These are phyloP conservation scores for Gulo gulo DNA, from an alignment of 2,113 vertebrate species.

Conservation along the genomic window DNA sequence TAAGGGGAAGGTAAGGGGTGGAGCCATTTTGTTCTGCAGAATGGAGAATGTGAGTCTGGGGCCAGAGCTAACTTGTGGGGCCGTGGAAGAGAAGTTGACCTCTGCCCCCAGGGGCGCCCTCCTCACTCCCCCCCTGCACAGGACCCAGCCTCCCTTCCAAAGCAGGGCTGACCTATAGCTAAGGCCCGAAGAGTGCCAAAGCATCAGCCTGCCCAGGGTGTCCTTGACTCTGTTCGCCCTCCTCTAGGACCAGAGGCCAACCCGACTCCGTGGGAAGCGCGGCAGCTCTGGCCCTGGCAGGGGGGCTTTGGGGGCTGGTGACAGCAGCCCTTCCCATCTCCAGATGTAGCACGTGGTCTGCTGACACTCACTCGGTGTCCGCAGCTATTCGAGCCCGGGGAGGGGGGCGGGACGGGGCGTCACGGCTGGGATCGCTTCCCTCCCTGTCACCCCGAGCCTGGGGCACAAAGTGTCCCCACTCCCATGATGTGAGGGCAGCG, in stretches of 20 bases:
- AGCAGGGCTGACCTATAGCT: background rate
- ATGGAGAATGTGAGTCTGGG: background rate
- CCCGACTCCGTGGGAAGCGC: background rate
- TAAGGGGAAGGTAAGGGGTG: background rate
- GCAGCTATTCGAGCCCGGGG: background rate
- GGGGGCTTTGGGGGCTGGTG: too few relatives aligned
- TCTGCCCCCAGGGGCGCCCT: background rate
- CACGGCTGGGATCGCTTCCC: background rate
- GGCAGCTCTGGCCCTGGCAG: background rate
- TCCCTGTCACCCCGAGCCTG: background rate
- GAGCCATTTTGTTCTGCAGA: background rate
- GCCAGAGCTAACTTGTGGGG: background rate
- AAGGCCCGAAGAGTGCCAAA: background rate
- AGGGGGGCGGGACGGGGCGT: rapidly evolving
- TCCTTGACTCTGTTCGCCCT: background rate
- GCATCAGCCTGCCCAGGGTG: background rate
- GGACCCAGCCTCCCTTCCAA: background rate
- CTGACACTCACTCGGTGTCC: background rate
- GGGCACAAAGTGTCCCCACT: background rate
- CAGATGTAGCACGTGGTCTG: background rate
- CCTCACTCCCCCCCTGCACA: background rate
- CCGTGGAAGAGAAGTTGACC: background rate
- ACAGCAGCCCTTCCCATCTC: too few relatives aligned
- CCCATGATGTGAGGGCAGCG: background rate
- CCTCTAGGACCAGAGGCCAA: background rate